Evolutionary conservation across 2,113 vertebrate species (phyloP).

Genomic region (Tyrannus savana): DNA sequence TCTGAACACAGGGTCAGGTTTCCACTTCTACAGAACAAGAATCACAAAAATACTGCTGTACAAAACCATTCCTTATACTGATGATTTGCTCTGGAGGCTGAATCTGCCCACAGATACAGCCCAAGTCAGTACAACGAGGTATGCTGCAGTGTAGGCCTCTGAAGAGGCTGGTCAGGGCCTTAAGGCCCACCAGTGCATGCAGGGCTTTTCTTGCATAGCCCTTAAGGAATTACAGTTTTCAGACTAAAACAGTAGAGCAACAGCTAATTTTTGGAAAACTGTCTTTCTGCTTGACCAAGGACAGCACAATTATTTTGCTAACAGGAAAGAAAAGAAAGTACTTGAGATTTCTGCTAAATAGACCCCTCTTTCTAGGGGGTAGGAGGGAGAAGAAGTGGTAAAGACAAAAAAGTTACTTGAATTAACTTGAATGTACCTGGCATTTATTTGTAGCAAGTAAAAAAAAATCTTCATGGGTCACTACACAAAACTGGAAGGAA

Average conservation of each 20-base stretch:
- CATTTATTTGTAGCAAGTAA: background rate
- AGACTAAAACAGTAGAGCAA: background rate
- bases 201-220: background rate
- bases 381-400: background rate
- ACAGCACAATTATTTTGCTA: background rate
- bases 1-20: background rate
- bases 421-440: background rate
- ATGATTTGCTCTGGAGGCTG: background rate
- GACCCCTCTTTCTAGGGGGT: background rate
- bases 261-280: background rate
- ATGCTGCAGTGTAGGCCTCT: fast-evolving
- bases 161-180: background rate
- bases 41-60: background rate
- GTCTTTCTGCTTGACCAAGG: background rate
- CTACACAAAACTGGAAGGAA: background rate
- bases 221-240: background rate
- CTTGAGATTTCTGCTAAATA: background rate
- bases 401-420: background rate
- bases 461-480: background rate
- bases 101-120: background rate
- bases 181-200: background rate
- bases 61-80: background rate
- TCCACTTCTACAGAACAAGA: background rate
- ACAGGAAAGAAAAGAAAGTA: background rate
- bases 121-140: background rate